Conservation (phyloP, 1,140 invertebrate genomes). For the Chionoecetes opilio region DNA sequence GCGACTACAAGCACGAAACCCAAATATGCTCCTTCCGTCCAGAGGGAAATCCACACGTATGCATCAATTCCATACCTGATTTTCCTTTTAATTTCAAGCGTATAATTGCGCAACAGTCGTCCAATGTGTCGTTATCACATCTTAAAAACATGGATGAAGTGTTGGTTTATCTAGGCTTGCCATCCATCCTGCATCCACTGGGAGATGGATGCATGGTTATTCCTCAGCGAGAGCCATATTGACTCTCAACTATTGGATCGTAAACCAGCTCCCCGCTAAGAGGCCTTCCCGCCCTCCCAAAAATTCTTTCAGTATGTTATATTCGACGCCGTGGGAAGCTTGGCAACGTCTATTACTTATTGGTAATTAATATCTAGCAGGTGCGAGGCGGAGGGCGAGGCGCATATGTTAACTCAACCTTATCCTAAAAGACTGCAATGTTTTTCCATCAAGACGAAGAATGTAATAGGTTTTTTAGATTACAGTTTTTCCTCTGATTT, state of each 20-base stretch:
- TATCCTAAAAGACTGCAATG: neutral
- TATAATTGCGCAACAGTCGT: no score
- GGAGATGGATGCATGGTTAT: neutral
- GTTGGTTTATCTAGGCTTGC: neutral
- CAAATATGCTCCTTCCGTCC: neutral
- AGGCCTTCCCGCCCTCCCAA: neutral
- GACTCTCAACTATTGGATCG: neutral
- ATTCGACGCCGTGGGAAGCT: neutral
- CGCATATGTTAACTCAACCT: neutral
- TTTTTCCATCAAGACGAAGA: constrained; percentile 29
- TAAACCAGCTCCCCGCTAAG: neutral
- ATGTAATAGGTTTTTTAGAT: neutral
- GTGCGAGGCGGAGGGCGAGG: constrained; percentile 11
- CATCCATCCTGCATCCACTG: neutral
- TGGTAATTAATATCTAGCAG: constrained; percentile 11
- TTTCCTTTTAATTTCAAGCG: no score
- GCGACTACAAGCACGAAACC: neutral
- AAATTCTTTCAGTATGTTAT: constrained; percentile 22
- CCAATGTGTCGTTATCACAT: no score
- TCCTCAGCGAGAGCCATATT: neutral
- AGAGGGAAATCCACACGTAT: no score
- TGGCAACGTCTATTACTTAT: constrained; percentile 19
- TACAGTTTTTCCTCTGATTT: neutral
- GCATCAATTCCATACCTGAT: no score
- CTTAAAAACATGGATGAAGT: no score